Percentiles rank a stretch among this genome's conserved stretches.
Conservation (phyloP, 2,888 invertebrate species). For the Beris chalybata region DNA sequence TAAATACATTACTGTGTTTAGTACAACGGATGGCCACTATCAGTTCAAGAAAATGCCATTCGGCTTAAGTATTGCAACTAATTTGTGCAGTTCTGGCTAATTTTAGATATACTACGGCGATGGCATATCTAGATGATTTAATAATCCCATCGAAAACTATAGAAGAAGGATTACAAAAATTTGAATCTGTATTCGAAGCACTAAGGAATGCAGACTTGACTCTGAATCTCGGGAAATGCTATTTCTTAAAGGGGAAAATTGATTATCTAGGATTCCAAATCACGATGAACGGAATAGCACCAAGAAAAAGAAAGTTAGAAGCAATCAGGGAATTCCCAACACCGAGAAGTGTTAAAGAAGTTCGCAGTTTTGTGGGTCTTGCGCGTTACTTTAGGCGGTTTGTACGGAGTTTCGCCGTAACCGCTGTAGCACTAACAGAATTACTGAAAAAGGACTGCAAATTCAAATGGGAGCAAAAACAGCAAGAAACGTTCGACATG, state of each 20-base stretch:
- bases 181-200: background rate
- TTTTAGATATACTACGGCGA: conserved; percentile 26
- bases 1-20: conserved; percentile 42
- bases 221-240: background rate
- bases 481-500: conserved; percentile 7
- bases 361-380: conserved; percentile 13
- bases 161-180: conserved; percentile 32
- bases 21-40: conserved; percentile 42
- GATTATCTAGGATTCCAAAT: conserved; percentile 4
- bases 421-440: conserved; percentile 15
- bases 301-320: background rate
- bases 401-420: conserved; percentile 8
- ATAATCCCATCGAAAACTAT: conserved; percentile 33
- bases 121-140: conserved; percentile 33
- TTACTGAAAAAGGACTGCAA: conserved; percentile 8
- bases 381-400: conserved; percentile 18
- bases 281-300: background rate
- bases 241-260: background rate
- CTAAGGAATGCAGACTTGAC: background rate
- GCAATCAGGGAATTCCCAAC: background rate
- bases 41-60: conserved; percentile 34
- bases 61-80: background rate
- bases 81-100: conserved; percentile 33
- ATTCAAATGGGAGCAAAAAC: background rate
- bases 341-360: background rate